Evolutionary conservation across 1,140 invertebrate genomes (phyloP).

Genomic region (Apis dorsata): DNA sequence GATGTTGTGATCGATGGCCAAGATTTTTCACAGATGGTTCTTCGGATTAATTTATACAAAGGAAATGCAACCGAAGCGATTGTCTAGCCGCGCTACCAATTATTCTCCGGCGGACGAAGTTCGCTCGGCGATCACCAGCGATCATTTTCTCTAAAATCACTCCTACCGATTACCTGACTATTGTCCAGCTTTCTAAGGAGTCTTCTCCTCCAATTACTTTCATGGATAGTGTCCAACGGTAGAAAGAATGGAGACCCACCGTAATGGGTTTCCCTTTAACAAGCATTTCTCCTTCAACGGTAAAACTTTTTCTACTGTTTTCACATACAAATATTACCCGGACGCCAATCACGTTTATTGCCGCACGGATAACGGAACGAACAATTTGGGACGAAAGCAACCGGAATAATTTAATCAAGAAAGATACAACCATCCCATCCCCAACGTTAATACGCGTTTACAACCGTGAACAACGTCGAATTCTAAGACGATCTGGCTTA

Average conservation of each 20-base stretch:
- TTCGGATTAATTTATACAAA: neutral
- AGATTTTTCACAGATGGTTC: neutral
- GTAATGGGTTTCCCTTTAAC: neutral
- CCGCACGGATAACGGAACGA: too few species aligned
- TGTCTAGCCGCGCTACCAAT: too few species aligned
- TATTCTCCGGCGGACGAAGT: neutral
- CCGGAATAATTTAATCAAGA: too few species aligned
- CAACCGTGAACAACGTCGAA: conserved; percentile 1
- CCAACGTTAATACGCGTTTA: neutral
- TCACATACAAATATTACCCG: too few species aligned
- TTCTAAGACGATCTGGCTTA: conserved; percentile 47
- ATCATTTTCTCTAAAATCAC: neutral
- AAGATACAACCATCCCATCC: too few species aligned
- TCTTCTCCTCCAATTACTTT: neutral
- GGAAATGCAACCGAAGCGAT: too few species aligned
- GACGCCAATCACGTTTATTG: too few species aligned
- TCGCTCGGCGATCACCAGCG: neutral
- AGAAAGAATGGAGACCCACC: neutral
- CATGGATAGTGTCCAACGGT: neutral
- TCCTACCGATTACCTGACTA: neutral
- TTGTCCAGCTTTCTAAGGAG: neutral
- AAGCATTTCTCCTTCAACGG: too few species aligned
- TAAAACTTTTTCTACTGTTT: too few species aligned
- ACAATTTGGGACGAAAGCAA: too few species aligned
- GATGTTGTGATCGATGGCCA: too few species aligned